A percentile compares a stretch with the other conserved stretches of the same genome.
Evolutionary conservation across 2,888 invertebrate species (phyloP).

Genomic region (Odontomyia ornata): DNA sequence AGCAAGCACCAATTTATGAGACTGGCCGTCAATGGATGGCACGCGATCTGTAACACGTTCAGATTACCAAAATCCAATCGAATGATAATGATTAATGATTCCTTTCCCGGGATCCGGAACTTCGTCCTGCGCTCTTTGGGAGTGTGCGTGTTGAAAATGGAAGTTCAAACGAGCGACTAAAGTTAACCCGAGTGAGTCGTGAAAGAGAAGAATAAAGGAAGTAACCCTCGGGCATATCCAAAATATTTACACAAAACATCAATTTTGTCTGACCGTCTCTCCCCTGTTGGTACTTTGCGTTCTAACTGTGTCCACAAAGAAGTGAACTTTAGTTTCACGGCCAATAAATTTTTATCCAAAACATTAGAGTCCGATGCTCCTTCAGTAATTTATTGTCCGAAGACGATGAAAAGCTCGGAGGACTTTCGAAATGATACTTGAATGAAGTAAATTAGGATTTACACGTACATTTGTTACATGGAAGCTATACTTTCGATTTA

Average conservation of each 20-base stretch:
- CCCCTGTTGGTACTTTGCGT: slow-evolving; percentile 4
- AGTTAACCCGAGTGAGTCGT: not conserved
- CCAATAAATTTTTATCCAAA: slow-evolving; percentile 52
- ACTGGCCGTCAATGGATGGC: slow-evolving; percentile 32
- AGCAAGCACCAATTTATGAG: slow-evolving; percentile 34
- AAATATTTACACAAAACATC: slow-evolving; percentile 50
- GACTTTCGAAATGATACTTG: not conserved
- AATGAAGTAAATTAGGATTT: no score
- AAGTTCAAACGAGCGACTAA: slow-evolving; percentile 19
- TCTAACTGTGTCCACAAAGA: slow-evolving; percentile 6
- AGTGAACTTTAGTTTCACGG: slow-evolving; percentile 50
- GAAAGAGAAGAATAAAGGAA: slow-evolving; percentile 17
- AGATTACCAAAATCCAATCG: slow-evolving; percentile 36
- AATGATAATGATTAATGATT: slow-evolving; percentile 43
- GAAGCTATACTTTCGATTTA: no score
- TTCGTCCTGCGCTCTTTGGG: slow-evolving; percentile 15
- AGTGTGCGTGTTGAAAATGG: slow-evolving; percentile 36
- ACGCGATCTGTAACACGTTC: slow-evolving; percentile 38
- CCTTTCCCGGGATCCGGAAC: slow-evolving; percentile 18
- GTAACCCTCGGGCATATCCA: slow-evolving; percentile 43
- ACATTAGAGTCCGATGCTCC: slow-evolving; percentile 47
- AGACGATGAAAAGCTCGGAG: not conserved
- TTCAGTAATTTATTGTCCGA: not conserved
- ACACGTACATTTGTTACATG: no score
- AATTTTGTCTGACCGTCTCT: slow-evolving; percentile 39